These are phyloP conservation scores for Oncorhynchus keta DNA, from an alignment of 2,113 vertebrate species.

Conservation along the genomic window DNA sequence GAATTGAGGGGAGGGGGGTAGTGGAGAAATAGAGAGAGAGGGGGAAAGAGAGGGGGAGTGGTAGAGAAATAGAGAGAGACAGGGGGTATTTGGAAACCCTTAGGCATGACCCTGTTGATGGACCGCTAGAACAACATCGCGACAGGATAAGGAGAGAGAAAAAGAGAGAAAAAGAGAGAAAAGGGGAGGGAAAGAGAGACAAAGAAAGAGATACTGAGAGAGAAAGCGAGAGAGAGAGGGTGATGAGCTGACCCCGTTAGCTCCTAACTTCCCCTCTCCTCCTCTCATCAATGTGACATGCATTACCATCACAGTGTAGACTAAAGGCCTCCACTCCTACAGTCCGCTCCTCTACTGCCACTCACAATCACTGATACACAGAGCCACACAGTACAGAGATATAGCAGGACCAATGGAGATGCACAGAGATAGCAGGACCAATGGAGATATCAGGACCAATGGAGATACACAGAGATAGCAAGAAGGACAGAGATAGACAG, in stretches of 20 bases:
- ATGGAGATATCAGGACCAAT: no score
- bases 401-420: background rate
- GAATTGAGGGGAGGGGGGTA: no score
- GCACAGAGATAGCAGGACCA: constrained; percentile 1
- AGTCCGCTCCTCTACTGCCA: constrained; percentile 44
- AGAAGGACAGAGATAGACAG: background rate
- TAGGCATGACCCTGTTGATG: background rate
- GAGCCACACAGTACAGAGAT: background rate
- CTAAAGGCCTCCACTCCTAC: constrained; percentile 28
- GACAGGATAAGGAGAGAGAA: background rate
- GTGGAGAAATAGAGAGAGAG: no score
- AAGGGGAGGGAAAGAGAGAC: no score
- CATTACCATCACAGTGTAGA: constrained; percentile 52
- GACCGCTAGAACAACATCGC: background rate
- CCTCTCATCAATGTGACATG: constrained; percentile 73
- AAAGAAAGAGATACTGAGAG: no score
- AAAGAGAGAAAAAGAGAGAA: no score
- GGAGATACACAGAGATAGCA: background rate
- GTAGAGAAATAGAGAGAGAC: no score
- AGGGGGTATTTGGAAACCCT: background rate
- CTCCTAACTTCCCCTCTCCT: constrained; percentile 41
- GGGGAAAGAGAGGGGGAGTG: no score
- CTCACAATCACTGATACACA: constrained; percentile 50
- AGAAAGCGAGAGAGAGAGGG: background rate
- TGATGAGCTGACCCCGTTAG: constrained; percentile 46